A percentile compares a stretch with the other conserved stretches of the same genome.
Evolutionary conservation across 1,140 invertebrate species (phyloP).

Genomic region (Trachymyrmex cornetzi): DNA sequence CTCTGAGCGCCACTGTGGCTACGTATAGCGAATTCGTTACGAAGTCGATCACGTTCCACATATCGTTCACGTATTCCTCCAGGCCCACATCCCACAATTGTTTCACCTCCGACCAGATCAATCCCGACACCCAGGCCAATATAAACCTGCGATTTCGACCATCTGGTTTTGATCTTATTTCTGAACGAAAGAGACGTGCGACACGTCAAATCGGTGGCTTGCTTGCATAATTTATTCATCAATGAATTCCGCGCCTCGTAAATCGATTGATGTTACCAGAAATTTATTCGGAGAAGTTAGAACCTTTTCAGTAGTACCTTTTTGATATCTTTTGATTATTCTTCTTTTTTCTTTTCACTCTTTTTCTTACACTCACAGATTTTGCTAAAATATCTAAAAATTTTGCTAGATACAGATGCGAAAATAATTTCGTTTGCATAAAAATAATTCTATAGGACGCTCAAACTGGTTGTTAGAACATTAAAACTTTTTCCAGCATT

Average conservation of each 20-base stretch:
- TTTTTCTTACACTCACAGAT: background rate
- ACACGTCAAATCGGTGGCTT: background rate
- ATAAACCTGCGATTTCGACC: constrained; percentile 79
- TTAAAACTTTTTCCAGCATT: too few relatives aligned
- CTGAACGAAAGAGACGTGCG: background rate
- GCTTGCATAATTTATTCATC: constrained; percentile 17
- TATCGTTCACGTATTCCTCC: constrained; percentile 98
- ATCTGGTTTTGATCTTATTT: background rate
- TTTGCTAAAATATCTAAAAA: too few relatives aligned
- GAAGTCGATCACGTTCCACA: constrained; percentile 99
- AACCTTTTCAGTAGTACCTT: background rate
- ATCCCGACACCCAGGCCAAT: constrained; percentile 89
- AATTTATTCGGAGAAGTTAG: background rate
- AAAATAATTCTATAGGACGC: too few relatives aligned
- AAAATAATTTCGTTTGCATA: too few relatives aligned
- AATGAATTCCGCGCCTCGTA: background rate
- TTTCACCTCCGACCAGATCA: constrained; percentile 99
- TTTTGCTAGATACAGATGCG: too few relatives aligned
- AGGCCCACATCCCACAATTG: constrained; percentile 99
- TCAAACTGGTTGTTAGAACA: too few relatives aligned
- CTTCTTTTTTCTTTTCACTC: background rate
- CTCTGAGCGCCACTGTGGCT: constrained; percentile 96
- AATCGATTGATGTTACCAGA: background rate
- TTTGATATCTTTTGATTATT: background rate
- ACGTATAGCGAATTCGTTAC: constrained; percentile 99